Evolutionary conservation across 2,797 vertebrate genomes (phyloP).

Genomic region (Myripristis jacobus): DNA sequence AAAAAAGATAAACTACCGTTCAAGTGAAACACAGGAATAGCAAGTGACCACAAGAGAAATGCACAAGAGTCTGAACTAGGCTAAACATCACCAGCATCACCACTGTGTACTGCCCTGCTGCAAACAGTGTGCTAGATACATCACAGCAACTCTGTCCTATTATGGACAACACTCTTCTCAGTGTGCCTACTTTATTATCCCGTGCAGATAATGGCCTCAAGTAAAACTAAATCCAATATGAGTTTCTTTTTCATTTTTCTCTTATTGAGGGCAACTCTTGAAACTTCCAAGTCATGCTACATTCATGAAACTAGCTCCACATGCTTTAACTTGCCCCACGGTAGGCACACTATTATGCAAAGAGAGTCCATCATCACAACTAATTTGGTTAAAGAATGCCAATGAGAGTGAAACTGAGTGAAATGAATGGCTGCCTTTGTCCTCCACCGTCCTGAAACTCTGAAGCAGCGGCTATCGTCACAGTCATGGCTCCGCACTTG

Average conservation of each 20-base stretch:
- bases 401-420: constrained; percentile 27
- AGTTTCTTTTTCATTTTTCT: not conserved
- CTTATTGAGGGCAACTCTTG: not conserved
- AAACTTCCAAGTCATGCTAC: not conserved
- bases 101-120: not conserved
- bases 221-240: too few relatives aligned
- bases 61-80: constrained; percentile 12
- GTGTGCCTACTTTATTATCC: not conserved
- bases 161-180: not conserved
- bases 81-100: not conserved
- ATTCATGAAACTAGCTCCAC: constrained; percentile 5
- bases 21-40: too few relatives aligned
- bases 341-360: constrained; percentile 50
- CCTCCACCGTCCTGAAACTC: not conserved
- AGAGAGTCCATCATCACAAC: constrained; percentile 32
- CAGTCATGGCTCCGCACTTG: not conserved
- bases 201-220: not conserved
- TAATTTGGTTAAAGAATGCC: constrained; percentile 63
- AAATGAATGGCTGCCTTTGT: constrained; percentile 47
- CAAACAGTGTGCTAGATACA: not conserved
- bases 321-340: not conserved
- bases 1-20: not conserved
- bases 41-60: not conserved
- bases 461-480: not conserved
- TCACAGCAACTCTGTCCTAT: not conserved